Base-by-base conservation (phyloP, 1,140 invertebrate genomes). In the Zaprionus lachaisei region DNA sequence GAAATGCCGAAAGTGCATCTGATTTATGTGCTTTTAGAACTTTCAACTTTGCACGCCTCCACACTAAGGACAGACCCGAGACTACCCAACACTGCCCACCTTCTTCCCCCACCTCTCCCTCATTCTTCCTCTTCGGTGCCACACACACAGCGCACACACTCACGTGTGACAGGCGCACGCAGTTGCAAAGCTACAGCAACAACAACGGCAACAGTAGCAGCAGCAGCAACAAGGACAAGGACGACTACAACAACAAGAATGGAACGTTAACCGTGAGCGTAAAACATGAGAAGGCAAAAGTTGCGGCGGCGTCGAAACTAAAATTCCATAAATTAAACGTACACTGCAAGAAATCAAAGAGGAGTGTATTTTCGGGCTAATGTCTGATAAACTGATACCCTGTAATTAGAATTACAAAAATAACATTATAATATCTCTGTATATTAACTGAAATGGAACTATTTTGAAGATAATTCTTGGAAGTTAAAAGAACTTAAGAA, bases 261-360 rank as follows among this genome's bases (percentile, higher is more conserved):
- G 63, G 37, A 60, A 34, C 74, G 55, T 64, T 41, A 61, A 72
- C 60, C 14, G 54, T 65, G 61, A 72, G 28, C 61, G 68, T 62
- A 56, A 26, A 64, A 56, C 69, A 57, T 65, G 60, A 72, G 69
- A 72, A 72, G 69, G 68, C 81, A 83, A 81, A 85, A 81, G 80
- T 75, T 79, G 72, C 47, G 74, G 72, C 80, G 83, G 84, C 78
- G 83, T 69, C 83, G 77, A 75, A 89, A 81, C 85, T 89, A 84
- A 89, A 89, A 89, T 89, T 90, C 85, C 85, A 89, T 89, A 89
- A 89, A 89, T 89, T 89, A 89, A 89, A 79, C 72, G 72, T 86
- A 58, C 72, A 75, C 72, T 63, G 47, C 3, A 7, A 55, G n/a
- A 55, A 61, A 70, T 12, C 4, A 22, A 2, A n/a, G 17, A 7